Evolutionary conservation across 2,888 invertebrate species (phyloP).

Genomic region (Tetranychus truncatus): DNA sequence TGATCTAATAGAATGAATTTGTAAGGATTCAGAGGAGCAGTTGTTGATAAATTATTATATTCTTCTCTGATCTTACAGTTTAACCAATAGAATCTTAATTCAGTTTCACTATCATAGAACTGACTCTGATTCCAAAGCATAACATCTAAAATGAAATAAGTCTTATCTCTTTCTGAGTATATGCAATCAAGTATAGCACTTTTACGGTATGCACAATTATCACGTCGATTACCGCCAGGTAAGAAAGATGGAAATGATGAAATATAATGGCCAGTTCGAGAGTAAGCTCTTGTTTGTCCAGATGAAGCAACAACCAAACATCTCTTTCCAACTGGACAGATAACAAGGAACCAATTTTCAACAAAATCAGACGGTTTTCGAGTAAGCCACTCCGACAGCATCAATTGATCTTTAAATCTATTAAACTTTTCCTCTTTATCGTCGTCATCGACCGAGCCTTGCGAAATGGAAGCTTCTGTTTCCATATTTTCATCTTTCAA

Average conservation of each 20-base stretch:
- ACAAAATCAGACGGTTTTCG: slow-evolving; percentile 50
- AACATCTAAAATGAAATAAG: slow-evolving; percentile 61
- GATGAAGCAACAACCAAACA: slow-evolving; percentile 56
- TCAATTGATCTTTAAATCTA: slow-evolving; percentile 41
- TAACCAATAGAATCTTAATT: slow-evolving; percentile 69
- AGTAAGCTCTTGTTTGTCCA: slow-evolving; percentile 51
- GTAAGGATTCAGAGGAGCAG: not conserved
- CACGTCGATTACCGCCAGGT: slow-evolving; percentile 45
- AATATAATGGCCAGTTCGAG: slow-evolving; percentile 44
- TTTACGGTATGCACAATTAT: slow-evolving; percentile 30
- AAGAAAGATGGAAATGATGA: slow-evolving; percentile 44
- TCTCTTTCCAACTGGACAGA: slow-evolving; percentile 66
- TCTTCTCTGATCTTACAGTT: slow-evolving; percentile 42
- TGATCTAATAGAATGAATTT: slow-evolving; percentile 4
- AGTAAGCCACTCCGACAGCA: slow-evolving; percentile 82
- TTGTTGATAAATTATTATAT: slow-evolving; percentile 3
- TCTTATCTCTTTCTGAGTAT: slow-evolving; percentile 42
- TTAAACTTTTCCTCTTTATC: not conserved
- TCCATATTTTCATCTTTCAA: not conserved
- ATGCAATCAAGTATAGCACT: slow-evolving; percentile 67
- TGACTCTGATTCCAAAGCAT: slow-evolving; percentile 57
- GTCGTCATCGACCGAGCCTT: not conserved
- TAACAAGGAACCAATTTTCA: slow-evolving; percentile 37
- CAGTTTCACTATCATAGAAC: slow-evolving; percentile 42
- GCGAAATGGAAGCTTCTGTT: not conserved